phyloP scores from a whole-genome alignment of 2,797 vertebrate species.

The Neosilurus hyrtlii region DNA sequence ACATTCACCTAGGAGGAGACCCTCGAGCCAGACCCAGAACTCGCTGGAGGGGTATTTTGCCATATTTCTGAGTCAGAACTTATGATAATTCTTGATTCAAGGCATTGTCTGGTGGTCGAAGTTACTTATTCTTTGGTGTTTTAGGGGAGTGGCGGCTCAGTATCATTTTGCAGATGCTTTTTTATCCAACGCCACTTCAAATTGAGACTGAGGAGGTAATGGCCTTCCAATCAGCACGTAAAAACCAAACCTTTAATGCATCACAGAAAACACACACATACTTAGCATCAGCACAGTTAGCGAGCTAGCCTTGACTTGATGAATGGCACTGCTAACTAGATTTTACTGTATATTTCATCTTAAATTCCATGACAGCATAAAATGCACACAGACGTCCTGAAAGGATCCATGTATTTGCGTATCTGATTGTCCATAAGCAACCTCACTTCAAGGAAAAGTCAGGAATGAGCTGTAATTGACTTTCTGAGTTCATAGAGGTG shows the following conservation, averaged over 20 bases:
- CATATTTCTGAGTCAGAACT: too few species aligned
- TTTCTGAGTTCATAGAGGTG: conserved; percentile 12
- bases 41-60: too few species aligned
- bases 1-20: too few species aligned
- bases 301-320: neutral
- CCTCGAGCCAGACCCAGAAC: too few species aligned
- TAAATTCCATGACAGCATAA: neutral
- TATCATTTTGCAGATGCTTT: too few species aligned
- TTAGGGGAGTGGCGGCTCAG: too few species aligned
- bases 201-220: neutral
- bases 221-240: too few species aligned
- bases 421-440: neutral
- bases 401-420: neutral
- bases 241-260: neutral
- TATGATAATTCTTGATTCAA: too few species aligned
- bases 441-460: conserved; percentile 6
- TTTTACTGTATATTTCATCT: neutral
- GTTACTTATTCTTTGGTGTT: too few species aligned
- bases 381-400: neutral
- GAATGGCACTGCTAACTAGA: neutral
- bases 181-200: neutral
- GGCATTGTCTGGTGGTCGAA: too few species aligned
- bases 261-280: neutral
- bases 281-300: neutral
- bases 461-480: neutral